Conservation (phyloP, 2,888 invertebrate genomes). For the Caenorhabditis wallacei region DNA sequence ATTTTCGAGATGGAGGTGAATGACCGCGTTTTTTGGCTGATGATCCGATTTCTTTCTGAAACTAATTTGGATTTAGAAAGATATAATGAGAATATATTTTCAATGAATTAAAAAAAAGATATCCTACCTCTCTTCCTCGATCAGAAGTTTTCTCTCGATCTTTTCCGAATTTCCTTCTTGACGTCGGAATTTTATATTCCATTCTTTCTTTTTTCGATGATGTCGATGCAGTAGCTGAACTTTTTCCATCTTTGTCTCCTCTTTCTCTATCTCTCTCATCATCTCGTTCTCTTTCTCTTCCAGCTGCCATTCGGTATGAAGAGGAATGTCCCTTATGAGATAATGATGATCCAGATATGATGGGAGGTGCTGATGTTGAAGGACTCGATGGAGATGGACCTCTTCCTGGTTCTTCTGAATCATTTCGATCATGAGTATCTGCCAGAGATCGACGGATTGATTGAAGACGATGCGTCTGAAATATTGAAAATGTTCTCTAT, state of each 20-base stretch:
- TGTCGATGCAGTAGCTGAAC: conserved; percentile 5
- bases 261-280: conserved; percentile 40
- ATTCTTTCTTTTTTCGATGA: conserved; percentile 48
- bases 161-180: conserved; percentile 53
- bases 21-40: conserved; percentile 25
- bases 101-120: too few species aligned
- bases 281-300: conserved; percentile 56
- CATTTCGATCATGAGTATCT: conserved; percentile 52
- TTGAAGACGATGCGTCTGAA: conserved; percentile 65
- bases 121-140: conserved; percentile 23
- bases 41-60: conserved; percentile 7
- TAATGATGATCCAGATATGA: background rate
- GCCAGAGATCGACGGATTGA: conserved; percentile 71
- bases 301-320: conserved; percentile 51
- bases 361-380: conserved; percentile 41
- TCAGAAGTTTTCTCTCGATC: conserved; percentile 29
- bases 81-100: background rate
- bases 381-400: conserved; percentile 26
- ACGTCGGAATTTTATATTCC: conserved; percentile 65
- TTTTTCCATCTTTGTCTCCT: conserved; percentile 1
- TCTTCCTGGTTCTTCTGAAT: background rate
- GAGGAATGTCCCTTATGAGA: background rate
- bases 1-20: conserved; percentile 46
- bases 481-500: background rate
- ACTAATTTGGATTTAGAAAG: conserved; percentile 1